Percentiles rank a stretch among this genome's conserved stretches.
Evolutionary conservation across 2,797 vertebrate genomes (phyloP).

Genomic region (Catostomus latipinnis): DNA sequence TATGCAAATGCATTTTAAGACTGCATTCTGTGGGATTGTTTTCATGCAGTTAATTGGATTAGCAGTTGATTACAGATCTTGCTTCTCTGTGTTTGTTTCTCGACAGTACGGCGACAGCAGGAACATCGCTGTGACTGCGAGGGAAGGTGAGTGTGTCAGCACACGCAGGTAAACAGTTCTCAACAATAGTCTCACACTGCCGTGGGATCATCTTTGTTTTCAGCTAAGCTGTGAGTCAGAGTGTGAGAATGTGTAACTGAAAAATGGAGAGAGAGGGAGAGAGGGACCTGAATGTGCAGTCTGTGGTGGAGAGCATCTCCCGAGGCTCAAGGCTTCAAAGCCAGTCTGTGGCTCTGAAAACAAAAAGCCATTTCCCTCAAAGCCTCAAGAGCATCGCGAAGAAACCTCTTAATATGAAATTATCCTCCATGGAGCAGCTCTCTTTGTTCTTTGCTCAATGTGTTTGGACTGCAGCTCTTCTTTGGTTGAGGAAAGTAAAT

Average conservation of each 20-base stretch:
- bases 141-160: slow-evolving; percentile 55
- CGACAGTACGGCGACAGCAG: slow-evolving; percentile 31
- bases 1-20: neutral
- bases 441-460: slow-evolving; percentile 67
- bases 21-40: slow-evolving; percentile 26
- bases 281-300: slow-evolving; percentile 65
- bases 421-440: slow-evolving; percentile 52
- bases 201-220: slow-evolving; percentile 73
- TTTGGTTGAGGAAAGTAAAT: slow-evolving; percentile 49
- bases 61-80: slow-evolving; percentile 32
- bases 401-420: slow-evolving; percentile 57
- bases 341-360: slow-evolving; percentile 69
- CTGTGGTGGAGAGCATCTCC: slow-evolving; percentile 66
- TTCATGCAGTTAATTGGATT: slow-evolving; percentile 27
- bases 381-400: slow-evolving; percentile 47
- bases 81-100: slow-evolving; percentile 41
- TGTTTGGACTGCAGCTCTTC: slow-evolving; percentile 51
- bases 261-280: slow-evolving; percentile 33
- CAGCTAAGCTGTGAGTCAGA: slow-evolving; percentile 62
- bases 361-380: slow-evolving; percentile 76
- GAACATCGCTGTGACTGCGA: slow-evolving; percentile 27
- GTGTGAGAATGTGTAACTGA: slow-evolving; percentile 56
- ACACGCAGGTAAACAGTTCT: slow-evolving; percentile 55
- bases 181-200: slow-evolving; percentile 36
- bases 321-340: slow-evolving; percentile 70